A percentile compares a stretch with the other conserved stretches of the same genome.
phyloP scores from a whole-genome alignment of 2,888 invertebrate genomes.

The Macrostomum cliftonense region DNA sequence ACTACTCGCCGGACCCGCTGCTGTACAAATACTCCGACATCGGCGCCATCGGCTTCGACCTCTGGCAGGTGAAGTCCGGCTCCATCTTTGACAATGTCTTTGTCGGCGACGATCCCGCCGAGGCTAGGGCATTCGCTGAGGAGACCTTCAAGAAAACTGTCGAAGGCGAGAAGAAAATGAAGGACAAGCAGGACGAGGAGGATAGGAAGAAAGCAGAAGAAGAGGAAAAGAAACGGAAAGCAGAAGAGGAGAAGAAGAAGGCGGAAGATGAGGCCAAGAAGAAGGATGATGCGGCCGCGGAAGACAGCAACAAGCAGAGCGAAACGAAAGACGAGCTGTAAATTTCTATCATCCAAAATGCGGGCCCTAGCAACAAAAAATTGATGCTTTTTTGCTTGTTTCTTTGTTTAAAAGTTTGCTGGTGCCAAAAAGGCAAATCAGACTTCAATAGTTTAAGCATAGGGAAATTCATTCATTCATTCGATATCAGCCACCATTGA shows the following conservation, averaged over 20 bases:
- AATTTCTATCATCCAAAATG: too few relatives aligned
- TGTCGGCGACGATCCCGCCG: slow-evolving; percentile 65
- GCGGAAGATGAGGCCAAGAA: slow-evolving; percentile 3
- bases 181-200: slow-evolving; percentile 63
- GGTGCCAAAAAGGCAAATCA: too few relatives aligned
- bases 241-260: slow-evolving; percentile 35
- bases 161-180: slow-evolving; percentile 85
- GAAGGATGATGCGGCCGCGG: slow-evolving; percentile 8
- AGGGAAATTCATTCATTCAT: too few relatives aligned
- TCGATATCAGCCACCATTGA: too few relatives aligned
- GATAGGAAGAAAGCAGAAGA: slow-evolving; percentile 40
- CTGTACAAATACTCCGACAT: slow-evolving; percentile 72
- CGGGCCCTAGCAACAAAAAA: too few relatives aligned
- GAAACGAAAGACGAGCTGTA: too few relatives aligned
- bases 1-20: slow-evolving; percentile 63
- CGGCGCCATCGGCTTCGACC: slow-evolving; percentile 63
- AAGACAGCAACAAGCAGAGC: too few relatives aligned
- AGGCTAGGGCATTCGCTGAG: slow-evolving; percentile 49
- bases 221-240: slow-evolving; percentile 40
- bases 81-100: slow-evolving; percentile 94
- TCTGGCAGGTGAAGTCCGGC: slow-evolving; percentile 57
- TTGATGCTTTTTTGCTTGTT: too few relatives aligned
- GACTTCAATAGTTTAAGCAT: too few relatives aligned
- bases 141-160: slow-evolving; percentile 40
- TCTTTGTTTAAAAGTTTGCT: too few relatives aligned